Conservation (phyloP, 2,888 invertebrate genomes). For the Torymus texanus region DNA sequence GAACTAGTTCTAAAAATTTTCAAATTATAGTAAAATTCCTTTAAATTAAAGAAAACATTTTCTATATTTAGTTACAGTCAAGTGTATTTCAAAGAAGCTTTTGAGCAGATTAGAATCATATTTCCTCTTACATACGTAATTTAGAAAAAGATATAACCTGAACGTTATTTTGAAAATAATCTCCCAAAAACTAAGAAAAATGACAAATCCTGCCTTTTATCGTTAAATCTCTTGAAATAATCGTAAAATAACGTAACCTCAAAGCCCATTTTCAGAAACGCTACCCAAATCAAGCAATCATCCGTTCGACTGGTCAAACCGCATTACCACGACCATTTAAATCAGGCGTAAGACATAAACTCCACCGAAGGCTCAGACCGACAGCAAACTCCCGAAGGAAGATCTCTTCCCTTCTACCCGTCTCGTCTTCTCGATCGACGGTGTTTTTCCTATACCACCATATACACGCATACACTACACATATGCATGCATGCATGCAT, state of each 20-base stretch:
- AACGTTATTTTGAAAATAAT: too few relatives aligned
- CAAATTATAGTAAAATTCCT: too few relatives aligned
- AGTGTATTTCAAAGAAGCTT: too few relatives aligned
- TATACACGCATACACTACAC: too few relatives aligned
- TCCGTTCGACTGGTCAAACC: background rate
- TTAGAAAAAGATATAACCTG: too few relatives aligned
- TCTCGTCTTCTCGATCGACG: slow-evolving; percentile 35
- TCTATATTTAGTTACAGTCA: too few relatives aligned
- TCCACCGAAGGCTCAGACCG: background rate
- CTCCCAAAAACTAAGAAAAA: too few relatives aligned
- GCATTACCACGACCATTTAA: slow-evolving; percentile 24
- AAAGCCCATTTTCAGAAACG: background rate
- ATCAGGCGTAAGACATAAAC: slow-evolving; percentile 1
- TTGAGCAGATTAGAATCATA: too few relatives aligned
- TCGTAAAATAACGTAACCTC: background rate
- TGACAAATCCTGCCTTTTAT: background rate
- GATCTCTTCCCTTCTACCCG: slow-evolving; percentile 7
- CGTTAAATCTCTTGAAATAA: background rate
- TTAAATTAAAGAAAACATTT: too few relatives aligned
- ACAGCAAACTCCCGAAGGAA: slow-evolving; percentile 38
- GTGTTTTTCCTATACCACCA: slow-evolving; percentile 26
- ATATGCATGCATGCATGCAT: too few relatives aligned
- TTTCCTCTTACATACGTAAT: too few relatives aligned
- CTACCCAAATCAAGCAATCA: background rate
- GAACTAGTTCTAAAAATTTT: too few relatives aligned